Evolutionary conservation across 2,113 vertebrate species (phyloP), one percentile per base, ranked within the genome.

Genomic region (Cyphomyrus discorhynchus): DNA sequence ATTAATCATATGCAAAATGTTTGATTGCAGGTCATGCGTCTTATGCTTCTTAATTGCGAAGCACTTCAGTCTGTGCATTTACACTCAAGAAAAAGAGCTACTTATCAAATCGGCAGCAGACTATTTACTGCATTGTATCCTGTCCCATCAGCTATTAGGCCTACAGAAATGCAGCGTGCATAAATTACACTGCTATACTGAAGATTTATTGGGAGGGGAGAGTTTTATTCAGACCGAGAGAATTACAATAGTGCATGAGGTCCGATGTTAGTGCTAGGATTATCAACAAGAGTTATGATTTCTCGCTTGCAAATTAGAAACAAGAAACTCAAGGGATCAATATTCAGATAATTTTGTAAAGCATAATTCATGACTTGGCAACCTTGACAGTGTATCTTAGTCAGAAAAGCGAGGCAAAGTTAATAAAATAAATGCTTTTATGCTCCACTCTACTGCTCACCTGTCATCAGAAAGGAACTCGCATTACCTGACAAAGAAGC

Each of bases 1-100:
- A 95, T 94, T 93, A 94, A 94, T 95, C 91, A 94, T 92, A 95
- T 93, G 91, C 92, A 92, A 91, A 90, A 91, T 89, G 91, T 52
- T 88, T 93, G 91, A 95, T 89, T 92, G 91, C 91, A 88, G 85
- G 89, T 58, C 88, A 92, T 89, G 90, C 90, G 84, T 80, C 88
- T 88, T 88, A 89, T 86, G 31, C 42, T 50, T 84, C 92, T 92
- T 91, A 91, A 90, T 88, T 85, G 88, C 91, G 77, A 84, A 89
- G 90, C 93, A 90, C 89, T 86, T 88, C 84, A 90, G 91, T 90
- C 88, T 91, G 89, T 91, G 85, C 70, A 87, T 74, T 87, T 39
- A 92, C 89, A 89, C 93, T 92, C 93, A 93, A 93, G 89, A 93
- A 88, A 66, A 35, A 88, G 87, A 66, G 56, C 52, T 88, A 88